These are phyloP conservation scores for Coptodon rendalli DNA, from an alignment of 2,113 vertebrate genomes.

Conservation along the genomic window DNA sequence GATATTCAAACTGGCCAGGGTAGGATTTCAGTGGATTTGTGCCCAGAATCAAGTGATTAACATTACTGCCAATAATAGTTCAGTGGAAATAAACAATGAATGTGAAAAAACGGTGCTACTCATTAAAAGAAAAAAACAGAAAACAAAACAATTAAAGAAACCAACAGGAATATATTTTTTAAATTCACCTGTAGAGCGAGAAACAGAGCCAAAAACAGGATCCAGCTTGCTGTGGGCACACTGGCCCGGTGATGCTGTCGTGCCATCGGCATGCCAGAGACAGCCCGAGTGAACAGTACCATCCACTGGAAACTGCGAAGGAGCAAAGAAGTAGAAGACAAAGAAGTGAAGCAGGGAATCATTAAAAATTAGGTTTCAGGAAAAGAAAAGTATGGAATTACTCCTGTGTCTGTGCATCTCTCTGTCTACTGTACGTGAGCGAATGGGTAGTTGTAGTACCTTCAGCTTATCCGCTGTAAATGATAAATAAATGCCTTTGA, in stretches of 20 bases:
- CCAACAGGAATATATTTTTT: not conserved
- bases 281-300: not conserved
- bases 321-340: not conserved
- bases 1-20: not conserved
- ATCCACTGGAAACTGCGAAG: slow-evolving; percentile 27
- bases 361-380: not conserved
- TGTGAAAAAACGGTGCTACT: not conserved
- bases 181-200: slow-evolving; percentile 57
- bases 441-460: not conserved
- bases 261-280: slow-evolving; percentile 43
- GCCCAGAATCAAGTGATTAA: slow-evolving; percentile 14
- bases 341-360: not conserved
- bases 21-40: not conserved
- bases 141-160: not conserved
- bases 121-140: not conserved
- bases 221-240: slow-evolving; percentile 25
- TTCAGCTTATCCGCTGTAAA: slow-evolving; percentile 23
- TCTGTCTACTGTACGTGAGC: not conserved
- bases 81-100: slow-evolving; percentile 19
- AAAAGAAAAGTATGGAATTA: not conserved
- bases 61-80: slow-evolving; percentile 10
- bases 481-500: slow-evolving; percentile 43
- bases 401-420: not conserved
- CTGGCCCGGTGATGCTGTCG: slow-evolving; percentile 28
- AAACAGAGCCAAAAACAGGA: slow-evolving; percentile 53